Evolutionary conservation across 37 sponge, comb jelly and placozoan genomes (phyloP), one percentile per base, ranked within the genome.

Genomic region (Corticium candelabrum): DNA sequence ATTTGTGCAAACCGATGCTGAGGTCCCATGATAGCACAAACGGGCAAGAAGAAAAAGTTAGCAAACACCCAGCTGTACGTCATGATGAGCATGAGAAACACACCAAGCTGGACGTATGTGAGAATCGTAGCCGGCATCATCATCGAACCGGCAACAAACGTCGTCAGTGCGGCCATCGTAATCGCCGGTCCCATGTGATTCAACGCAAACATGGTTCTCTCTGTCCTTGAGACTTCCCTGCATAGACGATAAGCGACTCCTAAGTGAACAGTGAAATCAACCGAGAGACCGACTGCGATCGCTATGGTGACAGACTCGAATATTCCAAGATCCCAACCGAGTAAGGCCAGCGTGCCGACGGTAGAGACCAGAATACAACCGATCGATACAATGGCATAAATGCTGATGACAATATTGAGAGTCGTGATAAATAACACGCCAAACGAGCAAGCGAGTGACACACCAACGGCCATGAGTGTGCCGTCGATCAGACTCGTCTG

Each of bases 201-300:
- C 11, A 21, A 27, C 15, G 62, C 62, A 50, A 27, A 50, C 15
- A 50, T 11, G 21, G 62, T 50, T 21, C 62, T 11, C 11, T 50
- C 62, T 11, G 15, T 11, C 21, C 62, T 11, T 27, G 62, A 50
- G 15, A 21, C 15, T 21, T 50, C 21, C 15, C 15, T 11, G 21
- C 62, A 50, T 27, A 50, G 62, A 50, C 62, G 62, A 50, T 50
- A 50, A 21, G 62, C 62, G 62, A 50, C 62, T 11, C 62, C 62
- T 27, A 50, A 50, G 62, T 50, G 62, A 50, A 50, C 62, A 21
- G 62, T 50, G 62, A 50, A 50, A 50, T 50, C 62, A 21, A 50
- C 62, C 15, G 62, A 11, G 15, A 50, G 21, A 50, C 62, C 62
- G 62, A 50, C 62, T 11, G 62, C 62, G 21, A 50, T 50, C 11